Percentiles rank a stretch among this genome's conserved stretches.
These are phyloP conservation scores for Trichopoda pennipes DNA, from an alignment of 2,888 invertebrate genomes.

Conservation along the genomic window DNA sequence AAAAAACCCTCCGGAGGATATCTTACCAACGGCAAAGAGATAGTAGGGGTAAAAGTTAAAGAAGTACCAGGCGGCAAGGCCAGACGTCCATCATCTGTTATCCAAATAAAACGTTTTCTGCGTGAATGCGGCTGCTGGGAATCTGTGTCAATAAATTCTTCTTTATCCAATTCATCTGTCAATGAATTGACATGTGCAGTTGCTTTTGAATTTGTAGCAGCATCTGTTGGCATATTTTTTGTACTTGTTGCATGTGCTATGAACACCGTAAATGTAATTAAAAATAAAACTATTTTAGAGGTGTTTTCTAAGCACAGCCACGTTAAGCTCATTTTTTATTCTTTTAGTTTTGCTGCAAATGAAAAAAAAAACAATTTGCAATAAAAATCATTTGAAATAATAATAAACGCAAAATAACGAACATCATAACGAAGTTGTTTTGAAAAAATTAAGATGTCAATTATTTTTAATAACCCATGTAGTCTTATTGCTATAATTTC, in stretches of 20 bases:
- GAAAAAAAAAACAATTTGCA: conserved; percentile 3
- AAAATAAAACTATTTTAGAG: conserved; percentile 68
- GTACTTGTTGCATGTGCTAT: conserved; percentile 49
- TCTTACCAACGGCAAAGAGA: conserved; percentile 90
- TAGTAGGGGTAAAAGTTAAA: conserved; percentile 89
- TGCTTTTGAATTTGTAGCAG: conserved; percentile 34
- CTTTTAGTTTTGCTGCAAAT: conserved; percentile 35
- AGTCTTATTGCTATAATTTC: conserved; percentile 2
- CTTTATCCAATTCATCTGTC: conserved; percentile 67
- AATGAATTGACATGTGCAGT: conserved; percentile 67
- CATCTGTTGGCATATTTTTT: conserved; percentile 24
- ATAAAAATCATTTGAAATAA: conserved; percentile 15
- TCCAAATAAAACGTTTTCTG: conserved; percentile 91
- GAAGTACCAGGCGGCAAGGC: conserved; percentile 92
- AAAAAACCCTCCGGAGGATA: conserved; percentile 93
- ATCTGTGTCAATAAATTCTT: conserved; percentile 71
- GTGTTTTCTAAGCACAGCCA: conserved; percentile 69
- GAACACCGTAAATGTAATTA: conserved; percentile 60
- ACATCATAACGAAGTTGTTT: conserved; percentile 38
- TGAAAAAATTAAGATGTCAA: background rate
- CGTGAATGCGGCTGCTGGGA: conserved; percentile 84
- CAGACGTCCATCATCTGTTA: conserved; percentile 91
- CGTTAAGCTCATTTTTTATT: conserved; percentile 63
- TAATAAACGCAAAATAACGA: background rate
- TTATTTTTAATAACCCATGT: conserved; percentile 17